Base-by-base conservation (phyloP, 2,888 invertebrate genomes). In the Athalia cordata region DNA sequence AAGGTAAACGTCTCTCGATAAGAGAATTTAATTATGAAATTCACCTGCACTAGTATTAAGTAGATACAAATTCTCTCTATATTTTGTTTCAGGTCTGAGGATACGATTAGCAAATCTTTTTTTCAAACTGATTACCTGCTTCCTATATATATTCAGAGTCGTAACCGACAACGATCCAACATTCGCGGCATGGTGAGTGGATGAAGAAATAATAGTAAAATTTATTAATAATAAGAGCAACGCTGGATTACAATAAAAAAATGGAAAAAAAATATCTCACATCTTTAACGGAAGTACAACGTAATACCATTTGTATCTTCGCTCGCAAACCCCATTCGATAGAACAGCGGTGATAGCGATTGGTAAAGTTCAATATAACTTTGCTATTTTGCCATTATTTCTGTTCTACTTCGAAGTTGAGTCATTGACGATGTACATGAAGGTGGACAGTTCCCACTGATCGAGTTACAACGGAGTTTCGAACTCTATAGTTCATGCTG, bases 81-180 rank as follows among this genome's bases (percentile, higher is more conserved):
- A 80, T 83, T 86, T 91, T 90, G 86, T 94, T 94, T 80, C 93
- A 98, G 98, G 98, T 94, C 94, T 99, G 92, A 95, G 98, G 90
- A 98, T 99, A 92, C 96, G 99, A 90, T 96, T 98, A 91, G 98
- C 98, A 87, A 99, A 99, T 92, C 93, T 99, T 92, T 95, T 98
- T 92, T 97, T 99, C 93, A 99, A 99, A 93, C 93, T 99, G 87
- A 93, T 99, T 91, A 97, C 98, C 91, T 99, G 99, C 92, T 94
- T 98, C 91, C 94, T 99, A 90, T 99, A 99, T 92, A 97, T 98
- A 92, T 95, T 96, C 90, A 94, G 98, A 87, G 98, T 98, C 84
- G 94, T 96, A 90, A 95, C 96, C 88, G 98, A 98, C 92, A 94
- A 93, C 90, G 95, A 97, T 91, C 97, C 97, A 79, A 96, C 95